Conservation (phyloP, 2,797 vertebrate species). For the Poliocrania exsul region DNA sequence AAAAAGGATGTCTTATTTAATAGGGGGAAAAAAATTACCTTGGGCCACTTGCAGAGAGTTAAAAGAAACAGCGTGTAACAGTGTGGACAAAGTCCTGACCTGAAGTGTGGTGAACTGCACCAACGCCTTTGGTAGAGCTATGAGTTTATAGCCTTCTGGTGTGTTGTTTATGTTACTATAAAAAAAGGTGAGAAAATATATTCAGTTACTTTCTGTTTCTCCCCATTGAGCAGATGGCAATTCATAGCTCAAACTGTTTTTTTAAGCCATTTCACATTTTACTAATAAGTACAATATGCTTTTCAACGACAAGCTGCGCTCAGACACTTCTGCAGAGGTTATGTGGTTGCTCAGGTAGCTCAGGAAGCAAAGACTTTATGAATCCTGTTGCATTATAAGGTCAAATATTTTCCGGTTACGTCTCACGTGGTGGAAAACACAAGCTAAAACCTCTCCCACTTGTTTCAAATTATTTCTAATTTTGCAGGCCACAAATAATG, state of each 20-base stretch:
- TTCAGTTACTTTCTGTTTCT: constrained; percentile 77
- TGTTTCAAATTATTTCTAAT: constrained; percentile 54
- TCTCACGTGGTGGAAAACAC: constrained; percentile 9
- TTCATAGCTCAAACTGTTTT: constrained; percentile 79
- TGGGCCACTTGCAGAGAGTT: constrained; percentile 47
- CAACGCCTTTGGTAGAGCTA: constrained; percentile 48
- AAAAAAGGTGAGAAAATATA: constrained; percentile 81
- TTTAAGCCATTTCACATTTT: constrained; percentile 79
- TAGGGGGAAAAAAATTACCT: background rate
- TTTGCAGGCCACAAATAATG: constrained; percentile 19
- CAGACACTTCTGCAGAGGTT: constrained; percentile 63
- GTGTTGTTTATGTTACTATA: constrained; percentile 78
- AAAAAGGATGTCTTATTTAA: background rate
- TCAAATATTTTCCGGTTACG: constrained; percentile 15
- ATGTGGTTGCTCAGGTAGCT: constrained; percentile 56
- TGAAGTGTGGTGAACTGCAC: constrained; percentile 59
- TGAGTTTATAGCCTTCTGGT: constrained; percentile 72
- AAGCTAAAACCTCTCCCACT: constrained; percentile 49
- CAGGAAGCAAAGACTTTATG: constrained; percentile 46
- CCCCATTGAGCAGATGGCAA: constrained; percentile 77
- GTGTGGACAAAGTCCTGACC: constrained; percentile 67
- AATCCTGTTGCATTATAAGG: constrained; percentile 37
- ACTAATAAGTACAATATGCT: constrained; percentile 82
- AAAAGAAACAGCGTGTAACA: constrained; percentile 46
- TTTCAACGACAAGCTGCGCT: constrained; percentile 65